Evolutionary conservation across 23 tunicate genomes (phyloP).

Genomic region (Clavelina lepadiformis): DNA sequence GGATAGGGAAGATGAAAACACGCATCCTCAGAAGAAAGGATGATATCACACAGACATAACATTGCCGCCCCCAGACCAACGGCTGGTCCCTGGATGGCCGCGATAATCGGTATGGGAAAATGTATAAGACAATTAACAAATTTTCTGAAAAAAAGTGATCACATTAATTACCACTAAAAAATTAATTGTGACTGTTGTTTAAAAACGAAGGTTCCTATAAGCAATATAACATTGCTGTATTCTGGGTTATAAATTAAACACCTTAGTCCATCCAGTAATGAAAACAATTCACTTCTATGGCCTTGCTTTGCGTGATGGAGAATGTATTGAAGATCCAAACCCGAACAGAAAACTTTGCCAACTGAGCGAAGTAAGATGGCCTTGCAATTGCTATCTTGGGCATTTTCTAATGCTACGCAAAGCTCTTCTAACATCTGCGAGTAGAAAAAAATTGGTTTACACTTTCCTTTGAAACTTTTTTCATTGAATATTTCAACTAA

Average conservation of each 20-base stretch:
- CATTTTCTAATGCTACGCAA: neutral
- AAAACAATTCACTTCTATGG: neutral
- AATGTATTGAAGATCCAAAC: conserved; percentile 6
- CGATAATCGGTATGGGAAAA: conserved; percentile 5
- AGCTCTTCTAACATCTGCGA: conserved; percentile 13
- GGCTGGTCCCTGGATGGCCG: conserved; percentile 14
- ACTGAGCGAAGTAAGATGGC: conserved; percentile 6
- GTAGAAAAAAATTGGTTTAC: too few species aligned
- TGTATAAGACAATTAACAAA: conserved; percentile 1
- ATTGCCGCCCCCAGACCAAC: conserved; percentile 4
- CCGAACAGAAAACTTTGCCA: neutral
- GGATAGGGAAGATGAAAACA: conserved; percentile 3
- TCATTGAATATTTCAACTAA: too few species aligned
- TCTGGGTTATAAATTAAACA: neutral
- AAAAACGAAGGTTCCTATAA: too few species aligned
- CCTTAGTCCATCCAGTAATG: conserved; percentile 1
- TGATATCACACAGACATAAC: conserved; percentile 12
- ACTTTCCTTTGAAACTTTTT: too few species aligned
- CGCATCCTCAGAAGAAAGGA: neutral
- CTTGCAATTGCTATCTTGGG: conserved; percentile 2
- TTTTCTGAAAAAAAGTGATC: neutral
- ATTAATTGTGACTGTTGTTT: too few species aligned
- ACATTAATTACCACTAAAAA: too few species aligned
- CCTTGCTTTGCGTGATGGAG: neutral
- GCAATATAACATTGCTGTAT: too few species aligned